phyloP scores from a whole-genome alignment of 2,888 invertebrate species.

The Drosophila subquinaria region DNA sequence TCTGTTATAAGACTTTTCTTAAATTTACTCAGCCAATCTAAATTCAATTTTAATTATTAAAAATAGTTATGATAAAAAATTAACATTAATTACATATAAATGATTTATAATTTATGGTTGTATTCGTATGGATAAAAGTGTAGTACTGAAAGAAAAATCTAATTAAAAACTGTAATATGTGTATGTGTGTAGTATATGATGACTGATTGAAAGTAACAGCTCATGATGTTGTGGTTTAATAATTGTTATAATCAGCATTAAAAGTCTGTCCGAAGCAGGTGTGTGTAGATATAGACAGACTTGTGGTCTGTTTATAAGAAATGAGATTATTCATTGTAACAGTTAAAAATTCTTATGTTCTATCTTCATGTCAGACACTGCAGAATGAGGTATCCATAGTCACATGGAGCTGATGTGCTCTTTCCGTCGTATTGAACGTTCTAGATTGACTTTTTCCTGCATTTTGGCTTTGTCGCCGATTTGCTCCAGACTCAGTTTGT shows the following conservation, averaged over 20 bases:
- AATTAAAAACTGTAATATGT: background rate
- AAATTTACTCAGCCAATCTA: too few relatives aligned
- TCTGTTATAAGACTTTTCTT: too few relatives aligned
- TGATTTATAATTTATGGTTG: background rate
- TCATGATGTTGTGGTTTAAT: background rate
- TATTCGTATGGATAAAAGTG: background rate
- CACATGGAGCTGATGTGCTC: conserved; percentile 20
- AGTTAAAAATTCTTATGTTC: background rate
- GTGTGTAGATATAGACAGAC: too few relatives aligned
- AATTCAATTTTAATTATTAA: too few relatives aligned
- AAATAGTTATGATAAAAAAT: too few relatives aligned
- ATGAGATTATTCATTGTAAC: too few relatives aligned
- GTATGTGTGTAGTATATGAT: too few relatives aligned
- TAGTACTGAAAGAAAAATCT: background rate
- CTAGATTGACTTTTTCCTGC: conserved; percentile 14
- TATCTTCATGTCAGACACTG: conserved; percentile 31
- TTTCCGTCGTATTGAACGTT: conserved; percentile 2
- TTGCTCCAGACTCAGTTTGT: conserved; percentile 23
- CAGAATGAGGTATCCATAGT: conserved; percentile 29
- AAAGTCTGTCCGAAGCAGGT: too few relatives aligned
- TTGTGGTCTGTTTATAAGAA: too few relatives aligned
- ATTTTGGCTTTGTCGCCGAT: conserved; percentile 23
- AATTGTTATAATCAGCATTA: too few relatives aligned
- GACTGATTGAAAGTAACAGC: background rate
- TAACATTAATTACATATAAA: too few relatives aligned